Evolutionary conservation across 2,797 vertebrate species (phyloP).

Genomic region (Hemitrygon akajei): DNA sequence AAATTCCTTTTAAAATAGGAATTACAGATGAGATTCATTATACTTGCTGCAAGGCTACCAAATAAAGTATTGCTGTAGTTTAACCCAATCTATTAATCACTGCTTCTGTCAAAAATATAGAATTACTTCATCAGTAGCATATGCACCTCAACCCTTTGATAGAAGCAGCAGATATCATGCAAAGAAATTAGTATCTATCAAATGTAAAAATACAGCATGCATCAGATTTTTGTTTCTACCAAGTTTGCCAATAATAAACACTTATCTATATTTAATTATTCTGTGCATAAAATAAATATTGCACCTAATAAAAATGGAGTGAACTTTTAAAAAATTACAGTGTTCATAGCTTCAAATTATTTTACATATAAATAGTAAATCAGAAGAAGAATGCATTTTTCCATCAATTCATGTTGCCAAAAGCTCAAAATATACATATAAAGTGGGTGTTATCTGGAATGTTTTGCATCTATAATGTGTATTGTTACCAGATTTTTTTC

Average conservation of each 20-base stretch:
- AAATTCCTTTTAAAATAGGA: neutral
- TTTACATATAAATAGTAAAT: neutral
- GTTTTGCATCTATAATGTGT: neutral
- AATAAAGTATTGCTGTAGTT: constrained; percentile 11
- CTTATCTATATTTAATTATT: constrained; percentile 8
- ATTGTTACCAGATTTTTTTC: neutral
- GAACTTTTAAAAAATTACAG: neutral
- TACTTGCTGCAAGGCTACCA: neutral
- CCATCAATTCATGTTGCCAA: neutral
- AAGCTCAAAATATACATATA: neutral
- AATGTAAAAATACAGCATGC: neutral
- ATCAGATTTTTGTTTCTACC: neutral
- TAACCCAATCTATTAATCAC: constrained; percentile 29
- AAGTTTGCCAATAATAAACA: neutral
- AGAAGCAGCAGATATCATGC: neutral
- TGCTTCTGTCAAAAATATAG: constrained; percentile 30
- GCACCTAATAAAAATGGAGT: neutral
- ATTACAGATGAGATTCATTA: neutral
- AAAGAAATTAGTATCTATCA: constrained; percentile 10
- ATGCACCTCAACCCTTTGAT: neutral
- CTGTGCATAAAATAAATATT: neutral
- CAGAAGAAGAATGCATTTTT: neutral
- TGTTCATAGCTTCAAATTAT: neutral
- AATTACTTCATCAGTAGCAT: constrained; percentile 27
- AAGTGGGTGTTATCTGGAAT: neutral